These are phyloP conservation scores for Taxidea taxus DNA, from an alignment of 2,113 vertebrate genomes.

Conservation along the genomic window DNA sequence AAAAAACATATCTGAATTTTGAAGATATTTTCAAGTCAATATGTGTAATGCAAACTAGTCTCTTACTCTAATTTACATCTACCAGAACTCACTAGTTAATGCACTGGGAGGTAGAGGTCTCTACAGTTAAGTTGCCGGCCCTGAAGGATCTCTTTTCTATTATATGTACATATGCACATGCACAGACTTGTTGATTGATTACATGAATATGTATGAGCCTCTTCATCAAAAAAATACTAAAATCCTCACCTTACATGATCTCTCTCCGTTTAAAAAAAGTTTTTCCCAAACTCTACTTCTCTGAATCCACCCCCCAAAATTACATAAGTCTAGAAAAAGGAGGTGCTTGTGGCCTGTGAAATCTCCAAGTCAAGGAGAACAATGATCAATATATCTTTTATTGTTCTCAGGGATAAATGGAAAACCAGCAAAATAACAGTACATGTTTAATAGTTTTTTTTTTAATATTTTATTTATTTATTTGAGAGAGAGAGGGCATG, in stretches of 20 bases:
- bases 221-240: neutral
- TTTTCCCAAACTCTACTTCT: neutral
- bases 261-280: neutral
- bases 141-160: neutral
- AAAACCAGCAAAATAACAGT: neutral
- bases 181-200: neutral
- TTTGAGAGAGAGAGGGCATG: too few relatives aligned
- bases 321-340: neutral
- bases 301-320: neutral
- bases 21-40: neutral
- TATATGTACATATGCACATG: neutral
- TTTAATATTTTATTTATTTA: too few relatives aligned
- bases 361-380: neutral
- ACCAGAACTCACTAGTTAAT: neutral
- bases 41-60: neutral
- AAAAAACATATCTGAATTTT: neutral
- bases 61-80: neutral
- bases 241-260: neutral
- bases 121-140: neutral
- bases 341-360: neutral
- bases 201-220: neutral
- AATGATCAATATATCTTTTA: neutral
- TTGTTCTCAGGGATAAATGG: neutral
- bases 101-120: neutral
- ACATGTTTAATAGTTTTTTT: neutral